These are phyloP conservation scores for Eledona agricola DNA, from an alignment of 2,888 invertebrate species.

Conservation along the genomic window DNA sequence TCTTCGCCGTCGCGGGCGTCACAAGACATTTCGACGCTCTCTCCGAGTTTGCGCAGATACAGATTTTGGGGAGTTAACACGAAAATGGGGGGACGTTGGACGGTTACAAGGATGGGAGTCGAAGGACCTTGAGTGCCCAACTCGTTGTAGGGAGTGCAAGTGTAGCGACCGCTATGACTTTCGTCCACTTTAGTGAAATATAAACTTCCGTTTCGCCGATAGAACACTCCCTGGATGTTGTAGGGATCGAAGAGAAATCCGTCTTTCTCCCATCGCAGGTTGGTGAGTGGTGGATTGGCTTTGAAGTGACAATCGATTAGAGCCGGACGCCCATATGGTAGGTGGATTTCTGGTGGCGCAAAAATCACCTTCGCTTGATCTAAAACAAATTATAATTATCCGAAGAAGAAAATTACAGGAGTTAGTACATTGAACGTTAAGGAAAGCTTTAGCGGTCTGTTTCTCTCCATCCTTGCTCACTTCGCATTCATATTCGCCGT, in stretches of 20 bases:
- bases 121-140: conserved; percentile 88
- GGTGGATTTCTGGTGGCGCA: conserved; percentile 83
- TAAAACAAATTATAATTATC: conserved; percentile 58
- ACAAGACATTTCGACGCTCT: conserved; percentile 84
- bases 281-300: conserved; percentile 89
- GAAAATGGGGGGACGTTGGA: conserved; percentile 87
- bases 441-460: conserved; percentile 84
- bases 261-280: conserved; percentile 93
- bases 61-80: conserved; percentile 81
- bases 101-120: conserved; percentile 82
- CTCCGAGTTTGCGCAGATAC: conserved; percentile 84
- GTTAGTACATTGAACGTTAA: conserved; percentile 89
- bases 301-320: conserved; percentile 91
- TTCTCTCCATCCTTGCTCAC: conserved; percentile 79
- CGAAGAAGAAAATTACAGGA: neutral
- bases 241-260: conserved; percentile 90
- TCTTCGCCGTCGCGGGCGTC: conserved; percentile 76
- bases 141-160: conserved; percentile 91
- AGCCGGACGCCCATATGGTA: conserved; percentile 84
- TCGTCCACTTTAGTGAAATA: conserved; percentile 80
- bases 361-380: conserved; percentile 92
- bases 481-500: conserved; percentile 88
- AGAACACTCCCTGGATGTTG: conserved; percentile 87
- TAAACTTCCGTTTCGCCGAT: conserved; percentile 84
- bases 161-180: conserved; percentile 85